These are phyloP conservation scores for Procambarus clarkii DNA, from an alignment of 1,140 invertebrate species.

Conservation along the genomic window DNA sequence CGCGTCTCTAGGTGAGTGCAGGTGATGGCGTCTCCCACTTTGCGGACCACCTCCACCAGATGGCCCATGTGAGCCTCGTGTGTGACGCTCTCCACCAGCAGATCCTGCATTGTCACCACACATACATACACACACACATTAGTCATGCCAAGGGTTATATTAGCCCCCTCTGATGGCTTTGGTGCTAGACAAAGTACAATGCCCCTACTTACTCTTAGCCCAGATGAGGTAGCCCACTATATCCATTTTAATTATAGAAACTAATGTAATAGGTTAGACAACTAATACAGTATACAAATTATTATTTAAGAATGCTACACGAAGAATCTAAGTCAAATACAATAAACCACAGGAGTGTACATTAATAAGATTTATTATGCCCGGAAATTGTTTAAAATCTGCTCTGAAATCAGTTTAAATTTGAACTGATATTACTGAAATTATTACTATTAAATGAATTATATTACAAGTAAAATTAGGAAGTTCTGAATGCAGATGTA, in stretches of 20 bases:
- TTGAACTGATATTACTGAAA: background rate
- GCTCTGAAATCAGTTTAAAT: background rate
- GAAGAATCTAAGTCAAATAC: background rate
- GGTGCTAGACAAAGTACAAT: background rate
- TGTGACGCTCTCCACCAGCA: slow-evolving; percentile 70
- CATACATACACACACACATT: slow-evolving; percentile 45
- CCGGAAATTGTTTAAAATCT: no score
- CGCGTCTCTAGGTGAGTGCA: slow-evolving; percentile 66
- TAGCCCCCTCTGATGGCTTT: background rate
- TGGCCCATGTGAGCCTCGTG: slow-evolving; percentile 71
- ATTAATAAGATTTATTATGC: background rate
- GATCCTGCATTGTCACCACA: slow-evolving; percentile 61
- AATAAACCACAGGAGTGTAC: background rate
- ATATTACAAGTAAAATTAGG: background rate
- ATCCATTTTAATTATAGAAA: background rate
- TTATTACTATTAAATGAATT: background rate
- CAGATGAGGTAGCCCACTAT: background rate
- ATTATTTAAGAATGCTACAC: background rate
- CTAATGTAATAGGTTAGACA: background rate
- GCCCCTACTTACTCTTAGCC: background rate
- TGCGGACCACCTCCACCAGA: slow-evolving; percentile 66
- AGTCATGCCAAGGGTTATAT: slow-evolving; percentile 39
- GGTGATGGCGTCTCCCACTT: slow-evolving; percentile 66
- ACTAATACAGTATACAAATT: background rate
- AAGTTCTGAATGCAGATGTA: background rate